Percentiles rank a stretch among this genome's conserved stretches.
These are phyloP conservation scores for Oreocharis arfaki DNA, from an alignment of 2,113 vertebrate genomes.

Conservation along the genomic window DNA sequence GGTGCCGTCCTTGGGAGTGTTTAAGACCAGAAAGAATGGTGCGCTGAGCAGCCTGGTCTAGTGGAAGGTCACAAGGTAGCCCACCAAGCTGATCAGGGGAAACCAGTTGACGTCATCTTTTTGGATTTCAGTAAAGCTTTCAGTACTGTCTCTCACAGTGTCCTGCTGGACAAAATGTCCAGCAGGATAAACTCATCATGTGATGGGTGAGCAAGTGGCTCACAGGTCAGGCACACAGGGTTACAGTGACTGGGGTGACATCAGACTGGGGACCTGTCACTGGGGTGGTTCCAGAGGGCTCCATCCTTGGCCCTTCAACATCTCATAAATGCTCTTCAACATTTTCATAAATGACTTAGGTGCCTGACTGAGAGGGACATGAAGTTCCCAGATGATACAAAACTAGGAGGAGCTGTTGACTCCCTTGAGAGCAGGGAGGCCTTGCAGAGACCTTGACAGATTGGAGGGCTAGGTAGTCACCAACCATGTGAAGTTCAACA, in stretches of 20 bases:
- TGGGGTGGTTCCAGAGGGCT: no score
- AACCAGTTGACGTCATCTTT: background rate
- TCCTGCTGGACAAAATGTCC: background rate
- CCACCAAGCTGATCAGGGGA: background rate
- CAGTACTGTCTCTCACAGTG: accelerated
- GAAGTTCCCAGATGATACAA: background rate
- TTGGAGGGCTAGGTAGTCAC: no score
- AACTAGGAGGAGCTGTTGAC: background rate
- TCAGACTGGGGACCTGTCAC: background rate
- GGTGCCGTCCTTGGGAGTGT: background rate
- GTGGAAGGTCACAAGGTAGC: background rate
- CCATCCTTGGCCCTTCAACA: background rate
- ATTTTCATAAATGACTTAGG: background rate
- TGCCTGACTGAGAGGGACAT: background rate
- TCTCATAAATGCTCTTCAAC: background rate
- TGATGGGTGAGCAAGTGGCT: background rate
- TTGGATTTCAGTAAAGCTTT: background rate
- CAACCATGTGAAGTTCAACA: background rate
- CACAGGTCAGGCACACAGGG: background rate
- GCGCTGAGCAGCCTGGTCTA: background rate
- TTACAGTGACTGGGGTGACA: background rate
- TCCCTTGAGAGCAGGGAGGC: accelerated
- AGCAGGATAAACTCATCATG: background rate
- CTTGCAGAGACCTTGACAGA: background rate
- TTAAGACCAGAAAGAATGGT: accelerated